These are phyloP conservation scores for Numenius arquata DNA, from an alignment of 2,113 vertebrate genomes.

Conservation along the genomic window DNA sequence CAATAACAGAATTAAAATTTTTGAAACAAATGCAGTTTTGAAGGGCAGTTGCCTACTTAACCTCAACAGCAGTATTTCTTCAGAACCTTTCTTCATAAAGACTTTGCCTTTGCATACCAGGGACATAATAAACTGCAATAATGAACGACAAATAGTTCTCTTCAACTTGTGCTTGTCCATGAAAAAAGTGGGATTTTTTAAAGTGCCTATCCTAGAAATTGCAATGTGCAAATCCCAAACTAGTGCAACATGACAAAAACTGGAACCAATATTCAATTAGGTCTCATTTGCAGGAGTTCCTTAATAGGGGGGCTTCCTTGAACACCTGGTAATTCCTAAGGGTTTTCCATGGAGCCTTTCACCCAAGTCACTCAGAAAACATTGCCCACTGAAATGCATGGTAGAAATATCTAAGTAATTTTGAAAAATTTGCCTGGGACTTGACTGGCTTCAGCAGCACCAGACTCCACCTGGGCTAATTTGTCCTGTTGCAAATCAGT, in stretches of 20 bases:
- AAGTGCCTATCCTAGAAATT: neutral
- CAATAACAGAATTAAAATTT: neutral
- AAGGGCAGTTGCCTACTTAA: neutral
- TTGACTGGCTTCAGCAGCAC: neutral
- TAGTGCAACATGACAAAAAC: neutral
- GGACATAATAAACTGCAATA: neutral
- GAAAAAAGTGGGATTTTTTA: neutral
- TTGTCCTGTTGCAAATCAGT: neutral
- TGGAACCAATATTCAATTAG: neutral
- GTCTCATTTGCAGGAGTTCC: neutral
- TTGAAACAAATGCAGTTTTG: neutral
- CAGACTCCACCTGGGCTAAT: neutral
- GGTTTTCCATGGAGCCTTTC: neutral
- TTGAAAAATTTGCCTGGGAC: neutral
- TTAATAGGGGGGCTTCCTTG: neutral
- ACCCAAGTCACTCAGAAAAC: neutral
- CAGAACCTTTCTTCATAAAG: neutral
- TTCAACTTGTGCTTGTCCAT: neutral
- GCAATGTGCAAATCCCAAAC: neutral
- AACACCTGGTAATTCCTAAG: neutral
- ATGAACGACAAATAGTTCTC: neutral
- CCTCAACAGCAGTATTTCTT: neutral
- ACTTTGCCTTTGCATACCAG: neutral
- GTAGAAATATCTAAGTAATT: neutral
- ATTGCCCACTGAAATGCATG: neutral